Base-by-base conservation (phyloP, 2,797 vertebrate genomes). In the Amniataba percoides region DNA sequence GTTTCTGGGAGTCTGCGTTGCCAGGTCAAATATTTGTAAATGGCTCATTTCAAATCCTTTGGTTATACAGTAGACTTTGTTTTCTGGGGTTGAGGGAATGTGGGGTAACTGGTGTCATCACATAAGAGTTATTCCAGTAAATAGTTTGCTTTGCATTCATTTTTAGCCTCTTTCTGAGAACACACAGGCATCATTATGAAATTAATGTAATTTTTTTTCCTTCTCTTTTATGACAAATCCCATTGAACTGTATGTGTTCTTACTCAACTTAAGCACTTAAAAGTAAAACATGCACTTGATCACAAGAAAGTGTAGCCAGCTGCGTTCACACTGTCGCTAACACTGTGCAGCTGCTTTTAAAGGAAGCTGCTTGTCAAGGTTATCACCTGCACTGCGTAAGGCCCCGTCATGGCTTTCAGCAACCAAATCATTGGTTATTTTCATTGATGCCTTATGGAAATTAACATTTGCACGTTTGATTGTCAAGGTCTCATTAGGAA, bases 1-100 rank as follows among this genome's bases (percentile, higher is more conserved):
- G 80, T 65, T 82, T 84, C 72, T 68, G 34, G 60, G 48, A 64
- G 67, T 59, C 57, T 81, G 60, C 82, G 55, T 66, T 56, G 53
- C 68, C 78, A 53, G 67, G 71, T 77, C 71, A 86, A 77, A 85
- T 86, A 72, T 86, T 58, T 77, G 21, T 42, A 58, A 80, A 66
- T 84, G 56, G 65, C 34, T 58, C 27, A 51, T 71, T 53, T 58
- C 68, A 77, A 80, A 75, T 57, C 42, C 40, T 53, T 46, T 53
- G 36, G 48, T 60, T 48, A 16, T 25, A 64, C 21, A 59, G 36
- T 40, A 11, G 23, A 36, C 27, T 16, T 3, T 16, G 42, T 61
- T 39, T 42, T 52, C 10, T 42, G 15, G 3, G 18, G 13, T 31
- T 51, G 31, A 49, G 39, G 16, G 19, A 21, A 15, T 13, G 5